These are phyloP conservation scores for Sesamia nonagrioides DNA, from an alignment of 1,140 invertebrate species.

Conservation along the genomic window DNA sequence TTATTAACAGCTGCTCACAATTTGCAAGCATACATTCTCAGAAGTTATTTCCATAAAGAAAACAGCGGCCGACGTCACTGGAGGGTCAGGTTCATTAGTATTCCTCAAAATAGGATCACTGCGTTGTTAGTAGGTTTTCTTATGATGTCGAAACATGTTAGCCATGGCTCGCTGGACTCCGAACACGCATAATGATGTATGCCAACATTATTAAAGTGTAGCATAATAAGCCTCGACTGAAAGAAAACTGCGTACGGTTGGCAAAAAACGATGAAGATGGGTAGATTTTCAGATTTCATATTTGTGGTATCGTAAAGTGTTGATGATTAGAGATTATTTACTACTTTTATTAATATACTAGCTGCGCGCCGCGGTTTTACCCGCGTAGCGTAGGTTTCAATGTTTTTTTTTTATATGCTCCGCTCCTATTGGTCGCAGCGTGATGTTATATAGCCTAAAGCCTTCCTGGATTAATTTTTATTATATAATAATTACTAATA, in stretches of 20 bases:
- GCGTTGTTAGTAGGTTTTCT: slow-evolving; percentile 61
- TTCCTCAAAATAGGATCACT: slow-evolving; percentile 62
- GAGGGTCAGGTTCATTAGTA: slow-evolving; percentile 59
- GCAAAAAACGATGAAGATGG: slow-evolving; percentile 14
- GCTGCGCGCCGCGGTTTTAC: too few species aligned
- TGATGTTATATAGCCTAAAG: too few species aligned
- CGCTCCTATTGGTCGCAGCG: too few species aligned
- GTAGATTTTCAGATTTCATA: too few species aligned
- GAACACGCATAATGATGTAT: slow-evolving; percentile 80
- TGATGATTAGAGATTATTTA: too few species aligned
- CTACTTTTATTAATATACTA: too few species aligned
- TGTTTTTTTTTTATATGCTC: too few species aligned
- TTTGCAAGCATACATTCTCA: background rate
- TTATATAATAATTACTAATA: too few species aligned
- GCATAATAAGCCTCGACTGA: slow-evolving; percentile 71
- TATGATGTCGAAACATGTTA: slow-evolving; percentile 60
- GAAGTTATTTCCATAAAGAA: slow-evolving; percentile 68
- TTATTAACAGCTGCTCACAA: too few species aligned
- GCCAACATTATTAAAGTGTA: slow-evolving; percentile 78
- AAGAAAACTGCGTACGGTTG: slow-evolving; percentile 67
- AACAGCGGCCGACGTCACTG: slow-evolving; percentile 53
- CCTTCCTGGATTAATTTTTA: too few species aligned
- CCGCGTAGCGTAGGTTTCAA: too few species aligned
- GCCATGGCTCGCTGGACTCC: slow-evolving; percentile 66
- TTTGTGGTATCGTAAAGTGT: too few species aligned